These are phyloP conservation scores for Silurus meridionalis DNA, from an alignment of 2,113 vertebrate genomes.

Conservation along the genomic window DNA sequence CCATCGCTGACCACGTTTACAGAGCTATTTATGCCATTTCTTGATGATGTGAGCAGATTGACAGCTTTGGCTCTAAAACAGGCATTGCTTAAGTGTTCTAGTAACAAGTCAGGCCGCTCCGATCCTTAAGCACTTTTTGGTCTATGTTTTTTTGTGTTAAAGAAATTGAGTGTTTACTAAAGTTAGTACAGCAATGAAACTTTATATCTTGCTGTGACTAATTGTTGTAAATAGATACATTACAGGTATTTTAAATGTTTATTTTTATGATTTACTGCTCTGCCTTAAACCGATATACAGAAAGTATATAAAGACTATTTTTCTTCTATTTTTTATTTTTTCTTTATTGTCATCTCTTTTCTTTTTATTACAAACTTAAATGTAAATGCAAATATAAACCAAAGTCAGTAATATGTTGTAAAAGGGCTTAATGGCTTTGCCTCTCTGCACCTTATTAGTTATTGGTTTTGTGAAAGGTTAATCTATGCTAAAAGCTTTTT, in stretches of 20 bases:
- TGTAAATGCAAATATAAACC: conserved; percentile 2
- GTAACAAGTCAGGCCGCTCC: neutral
- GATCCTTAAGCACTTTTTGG: conserved; percentile 24
- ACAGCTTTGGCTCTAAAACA: conserved; percentile 10
- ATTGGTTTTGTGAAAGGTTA: conserved; percentile 14
- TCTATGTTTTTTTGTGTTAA: neutral
- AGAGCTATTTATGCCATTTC: neutral
- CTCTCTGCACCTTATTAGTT: conserved; percentile 21
- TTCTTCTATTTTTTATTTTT: neutral
- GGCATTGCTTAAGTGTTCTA: neutral
- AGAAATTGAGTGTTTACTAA: neutral
- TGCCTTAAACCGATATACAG: neutral
- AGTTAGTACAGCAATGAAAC: neutral
- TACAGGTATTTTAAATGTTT: neutral
- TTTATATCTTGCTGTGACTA: conserved; percentile 13
- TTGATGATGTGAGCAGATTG: conserved; percentile 30
- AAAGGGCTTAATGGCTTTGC: conserved; percentile 14
- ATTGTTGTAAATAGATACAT: conserved; percentile 39
- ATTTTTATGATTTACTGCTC: neutral
- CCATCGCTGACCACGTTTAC: conserved; percentile 44
- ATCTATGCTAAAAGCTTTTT: neutral
- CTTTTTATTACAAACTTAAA: neutral
- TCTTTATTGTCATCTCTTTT: neutral
- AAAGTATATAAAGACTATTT: neutral
- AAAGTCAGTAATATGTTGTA: conserved; percentile 10